phyloP scores from a whole-genome alignment of 2,113 vertebrate species.

The Phalacrocorax brasilianus region DNA sequence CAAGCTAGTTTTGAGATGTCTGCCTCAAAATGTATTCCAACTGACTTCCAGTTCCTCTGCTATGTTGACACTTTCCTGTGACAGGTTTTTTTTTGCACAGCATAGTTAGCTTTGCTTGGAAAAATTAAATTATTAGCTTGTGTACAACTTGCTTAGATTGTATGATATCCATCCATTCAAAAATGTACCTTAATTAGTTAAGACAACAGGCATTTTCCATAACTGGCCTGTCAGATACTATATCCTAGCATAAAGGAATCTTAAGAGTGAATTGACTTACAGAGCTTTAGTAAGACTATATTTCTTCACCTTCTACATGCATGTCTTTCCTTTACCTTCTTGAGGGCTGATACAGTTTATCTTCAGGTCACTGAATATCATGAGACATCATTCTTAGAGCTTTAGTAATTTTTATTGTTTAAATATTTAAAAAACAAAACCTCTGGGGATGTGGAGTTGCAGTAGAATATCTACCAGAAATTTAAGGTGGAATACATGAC shows the following conservation, averaged over 20 bases:
- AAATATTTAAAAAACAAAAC: constrained; percentile 60
- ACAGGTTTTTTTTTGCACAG: constrained; percentile 26
- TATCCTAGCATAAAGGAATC: constrained; percentile 45
- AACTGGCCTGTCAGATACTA: constrained; percentile 68
- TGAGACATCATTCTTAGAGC: constrained; percentile 52
- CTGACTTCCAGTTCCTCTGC: constrained; percentile 27
- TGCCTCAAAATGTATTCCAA: constrained; percentile 30
- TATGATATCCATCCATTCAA: constrained; percentile 69
- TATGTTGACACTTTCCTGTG: constrained; percentile 57
- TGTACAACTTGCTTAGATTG: constrained; percentile 63
- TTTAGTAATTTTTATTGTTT: constrained; percentile 64
- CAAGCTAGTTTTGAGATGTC: constrained; percentile 22
- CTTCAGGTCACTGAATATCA: constrained; percentile 61
- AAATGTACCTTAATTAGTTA: constrained; percentile 75
- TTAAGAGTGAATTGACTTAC: constrained; percentile 64
- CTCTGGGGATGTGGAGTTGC: neutral
- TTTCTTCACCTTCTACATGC: constrained; percentile 44
- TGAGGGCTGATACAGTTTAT: constrained; percentile 46
- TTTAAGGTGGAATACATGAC: constrained; percentile 36
- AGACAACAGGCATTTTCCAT: constrained; percentile 69
- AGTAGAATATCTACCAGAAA: neutral
- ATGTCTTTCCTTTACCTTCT: constrained; percentile 57
- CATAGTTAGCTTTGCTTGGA: constrained; percentile 47
- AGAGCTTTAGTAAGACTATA: constrained; percentile 64
- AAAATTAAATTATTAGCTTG: constrained; percentile 72